A percentile compares a stretch with the other conserved stretches of the same genome.
phyloP scores from a whole-genome alignment of 2,888 invertebrate genomes.

The Heterodera filipjevi region DNA sequence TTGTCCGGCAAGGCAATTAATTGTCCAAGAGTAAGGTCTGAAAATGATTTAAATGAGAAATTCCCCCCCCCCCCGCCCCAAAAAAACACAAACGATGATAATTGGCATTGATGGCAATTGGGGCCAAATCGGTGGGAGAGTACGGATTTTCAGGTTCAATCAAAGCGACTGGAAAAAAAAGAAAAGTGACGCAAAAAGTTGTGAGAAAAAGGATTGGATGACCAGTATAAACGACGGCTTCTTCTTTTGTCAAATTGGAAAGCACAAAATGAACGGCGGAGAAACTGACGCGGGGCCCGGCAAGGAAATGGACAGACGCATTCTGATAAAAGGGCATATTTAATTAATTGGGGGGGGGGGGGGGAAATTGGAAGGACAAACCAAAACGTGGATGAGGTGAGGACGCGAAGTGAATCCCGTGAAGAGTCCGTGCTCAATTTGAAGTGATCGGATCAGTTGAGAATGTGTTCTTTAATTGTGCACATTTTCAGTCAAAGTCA shows the following conservation, averaged over 20 bases:
- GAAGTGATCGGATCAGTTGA: conserved; percentile 47
- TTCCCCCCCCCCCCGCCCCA: too few relatives aligned
- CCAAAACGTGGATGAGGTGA: conserved; percentile 32
- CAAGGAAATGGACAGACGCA: conserved; percentile 9
- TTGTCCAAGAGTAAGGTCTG: conserved; percentile 28
- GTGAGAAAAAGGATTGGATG: neutral
- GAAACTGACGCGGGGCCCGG: conserved; percentile 33
- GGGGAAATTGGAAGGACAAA: neutral
- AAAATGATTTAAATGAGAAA: neutral
- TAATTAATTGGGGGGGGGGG: neutral
- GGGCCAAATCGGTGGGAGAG: conserved; percentile 52
- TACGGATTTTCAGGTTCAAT: conserved; percentile 49
- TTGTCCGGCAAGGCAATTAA: conserved; percentile 28
- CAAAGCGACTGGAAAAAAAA: conserved; percentile 44
- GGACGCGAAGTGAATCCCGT: conserved; percentile 55
- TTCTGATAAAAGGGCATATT: conserved; percentile 25
- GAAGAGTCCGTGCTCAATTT: conserved; percentile 58
- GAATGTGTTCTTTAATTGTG: conserved; percentile 43
- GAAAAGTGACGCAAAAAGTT: neutral
- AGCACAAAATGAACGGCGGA: conserved; percentile 46
- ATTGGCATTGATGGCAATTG: conserved; percentile 53
- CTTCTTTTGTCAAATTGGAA: conserved; percentile 25
- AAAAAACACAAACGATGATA: conserved; percentile 47
- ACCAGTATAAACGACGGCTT: conserved; percentile 23
- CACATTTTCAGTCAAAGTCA: too few relatives aligned